Percentiles rank a stretch among this genome's conserved stretches.
These are phyloP conservation scores for Trididemnum clinides DNA, from an alignment of 23 tunicate genomes.

Conservation along the genomic window DNA sequence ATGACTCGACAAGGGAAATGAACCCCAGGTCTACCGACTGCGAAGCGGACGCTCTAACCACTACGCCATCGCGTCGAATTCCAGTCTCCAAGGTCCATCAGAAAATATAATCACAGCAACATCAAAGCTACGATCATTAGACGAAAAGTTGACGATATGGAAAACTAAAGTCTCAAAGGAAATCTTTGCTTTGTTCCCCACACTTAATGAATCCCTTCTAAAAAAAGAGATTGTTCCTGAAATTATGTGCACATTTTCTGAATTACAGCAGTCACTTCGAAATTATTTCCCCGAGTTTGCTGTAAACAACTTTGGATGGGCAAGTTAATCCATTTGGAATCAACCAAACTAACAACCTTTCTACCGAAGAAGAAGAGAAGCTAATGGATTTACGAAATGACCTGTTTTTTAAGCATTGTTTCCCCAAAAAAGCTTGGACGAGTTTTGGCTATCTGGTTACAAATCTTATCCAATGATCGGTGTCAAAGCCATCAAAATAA, in stretches of 20 bases:
- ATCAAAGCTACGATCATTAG: slow-evolving; percentile 61
- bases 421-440: slow-evolving; percentile 48
- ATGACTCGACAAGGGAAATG: no score
- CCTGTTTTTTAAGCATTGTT: slow-evolving; percentile 60
- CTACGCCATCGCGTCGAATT: no score
- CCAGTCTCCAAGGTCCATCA: slow-evolving; percentile 78
- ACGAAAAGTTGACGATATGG: slow-evolving; percentile 67
- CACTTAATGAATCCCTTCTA: slow-evolving; percentile 50
- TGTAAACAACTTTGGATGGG: slow-evolving; percentile 67
- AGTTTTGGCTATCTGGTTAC: slow-evolving; percentile 59
- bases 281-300: slow-evolving; percentile 68
- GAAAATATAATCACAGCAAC: slow-evolving; percentile 71
- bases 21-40: no score
- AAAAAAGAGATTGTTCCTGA: slow-evolving; percentile 54
- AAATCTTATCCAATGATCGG: slow-evolving; percentile 44
- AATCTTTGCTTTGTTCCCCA: slow-evolving; percentile 63
- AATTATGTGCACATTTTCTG: slow-evolving; percentile 63
- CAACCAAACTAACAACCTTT: slow-evolving; percentile 56
- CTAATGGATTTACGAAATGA: slow-evolving; percentile 66
- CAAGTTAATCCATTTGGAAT: slow-evolving; percentile 61
- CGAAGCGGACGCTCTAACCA: no score
- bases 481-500: slow-evolving; percentile 48
- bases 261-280: slow-evolving; percentile 55
- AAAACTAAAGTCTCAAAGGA: slow-evolving; percentile 62
- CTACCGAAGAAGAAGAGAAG: slow-evolving; percentile 67